Evolutionary conservation across 1,140 invertebrate genomes (phyloP), one percentile per base, ranked within the genome.

Genomic region (Lepidurus couesii): DNA sequence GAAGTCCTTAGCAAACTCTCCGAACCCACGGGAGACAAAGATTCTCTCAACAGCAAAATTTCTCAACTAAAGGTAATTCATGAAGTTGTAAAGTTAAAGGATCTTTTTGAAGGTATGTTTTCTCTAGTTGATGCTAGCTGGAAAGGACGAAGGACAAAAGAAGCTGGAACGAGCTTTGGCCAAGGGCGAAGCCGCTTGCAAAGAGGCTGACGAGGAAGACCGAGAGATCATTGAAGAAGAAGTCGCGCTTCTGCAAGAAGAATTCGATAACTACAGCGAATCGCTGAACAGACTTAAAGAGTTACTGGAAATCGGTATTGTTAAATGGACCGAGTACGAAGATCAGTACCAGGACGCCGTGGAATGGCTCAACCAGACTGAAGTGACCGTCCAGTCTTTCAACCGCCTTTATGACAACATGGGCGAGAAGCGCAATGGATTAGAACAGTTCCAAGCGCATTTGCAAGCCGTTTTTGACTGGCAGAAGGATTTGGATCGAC

Each of bases 271-370:
- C 16, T 84, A 77, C 81, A 90, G 89, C 42, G 92, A 94, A 81
- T 88, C 90, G 43, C 83, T 96, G 4, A 91, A 89, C 79, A 91
- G 90, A 81, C 92, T 92, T 0, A 96, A 96, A 86, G 89, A 88
- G 80, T 87, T 95, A 42, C 87, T 98, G 7, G 95, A 98, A 86
- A 88, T 91, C 78, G 94, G 93, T 34, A 47, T 97, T 83, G 93
- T 95, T 0, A 95, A 96, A 85, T 97, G 95, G 95, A 94, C 93
- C 21, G 94, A 98, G 85, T 97, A 97, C 83, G 94, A 97, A 86
- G 94, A 97, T 84, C 94, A 96, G 82, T 95, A 95, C 83, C 90
- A 91, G 82, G 93, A 95, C 86, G 94, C 94, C 75, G 87, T 91
- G 77, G 91, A 95, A 81, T 97, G 95, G 95, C 86, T 97, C 73